A percentile compares a stretch with the other conserved stretches of the same genome.
These are phyloP conservation scores for Ormyrus nitidulus DNA, from an alignment of 2,888 invertebrate genomes.

Conservation along the genomic window DNA sequence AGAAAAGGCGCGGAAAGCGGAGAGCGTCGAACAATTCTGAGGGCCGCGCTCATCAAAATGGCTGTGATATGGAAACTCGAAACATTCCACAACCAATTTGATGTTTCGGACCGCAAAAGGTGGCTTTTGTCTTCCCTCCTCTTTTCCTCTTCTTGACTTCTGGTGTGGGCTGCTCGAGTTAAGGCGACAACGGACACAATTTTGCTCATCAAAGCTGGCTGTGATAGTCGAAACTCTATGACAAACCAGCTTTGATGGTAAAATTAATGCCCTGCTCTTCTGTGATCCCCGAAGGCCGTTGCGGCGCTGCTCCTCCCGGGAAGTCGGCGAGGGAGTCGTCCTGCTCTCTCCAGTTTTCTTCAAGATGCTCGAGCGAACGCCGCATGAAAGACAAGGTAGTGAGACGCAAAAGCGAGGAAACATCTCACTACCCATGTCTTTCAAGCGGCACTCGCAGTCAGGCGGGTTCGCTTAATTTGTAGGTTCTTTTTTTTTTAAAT, in stretches of 20 bases:
- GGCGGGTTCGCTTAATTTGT: conserved; percentile 9
- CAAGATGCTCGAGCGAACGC: conserved; percentile 69
- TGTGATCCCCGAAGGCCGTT: conserved; percentile 1
- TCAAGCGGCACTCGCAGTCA: conserved; percentile 81
- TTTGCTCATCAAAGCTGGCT: conserved; percentile 97
- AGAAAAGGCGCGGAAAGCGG: background rate
- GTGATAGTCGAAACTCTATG: conserved; percentile 89
- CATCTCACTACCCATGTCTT: conserved; percentile 99
- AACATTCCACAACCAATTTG: conserved; percentile 93
- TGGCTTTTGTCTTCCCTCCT: background rate
- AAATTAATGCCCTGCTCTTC: conserved; percentile 75
- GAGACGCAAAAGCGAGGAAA: conserved; percentile 84
- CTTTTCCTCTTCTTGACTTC: too few species aligned
- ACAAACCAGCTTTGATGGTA: conserved; percentile 90
- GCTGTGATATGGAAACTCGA: conserved; percentile 91
- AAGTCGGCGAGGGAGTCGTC: too few species aligned
- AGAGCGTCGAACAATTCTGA: conserved; percentile 69
- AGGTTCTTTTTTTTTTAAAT: background rate
- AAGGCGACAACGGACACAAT: conserved; percentile 76
- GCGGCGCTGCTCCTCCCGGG: too few species aligned
- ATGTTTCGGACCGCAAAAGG: conserved; percentile 81
- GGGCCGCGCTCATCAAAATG: conserved; percentile 95
- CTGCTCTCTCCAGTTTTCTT: background rate
- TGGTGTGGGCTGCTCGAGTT: too few species aligned
- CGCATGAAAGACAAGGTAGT: conserved; percentile 99